A percentile compares a stretch with the other conserved stretches of the same genome.
Conservation (phyloP, 2,888 invertebrate genomes). For the Diplolepis rosae region DNA sequence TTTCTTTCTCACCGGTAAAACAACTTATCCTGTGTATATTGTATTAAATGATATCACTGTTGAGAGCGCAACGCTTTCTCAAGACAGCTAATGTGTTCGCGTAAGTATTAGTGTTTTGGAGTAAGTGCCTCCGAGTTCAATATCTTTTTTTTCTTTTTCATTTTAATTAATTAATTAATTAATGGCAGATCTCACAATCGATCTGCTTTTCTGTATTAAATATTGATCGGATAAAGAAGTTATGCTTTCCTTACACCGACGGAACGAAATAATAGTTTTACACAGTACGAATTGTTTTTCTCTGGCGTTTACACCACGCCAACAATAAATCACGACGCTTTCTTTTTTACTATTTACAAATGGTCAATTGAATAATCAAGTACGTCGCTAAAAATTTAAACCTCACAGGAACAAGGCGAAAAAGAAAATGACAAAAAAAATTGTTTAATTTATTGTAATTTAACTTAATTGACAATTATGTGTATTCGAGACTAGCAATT, state of each 20-base stretch:
- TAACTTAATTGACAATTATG: background rate
- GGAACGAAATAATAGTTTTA: constrained; percentile 2
- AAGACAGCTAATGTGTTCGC: constrained; percentile 18
- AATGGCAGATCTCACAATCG: constrained; percentile 9
- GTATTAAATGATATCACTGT: constrained; percentile 20
- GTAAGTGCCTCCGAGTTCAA: constrained; percentile 23
- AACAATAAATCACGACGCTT: constrained; percentile 30
- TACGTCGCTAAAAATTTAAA: constrained; percentile 19
- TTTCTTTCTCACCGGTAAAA: constrained; percentile 46
- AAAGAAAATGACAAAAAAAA: background rate
- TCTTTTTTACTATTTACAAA: constrained; percentile 36
- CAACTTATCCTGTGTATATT: constrained; percentile 12
- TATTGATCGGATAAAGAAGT: constrained; percentile 11
- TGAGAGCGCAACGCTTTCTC: constrained; percentile 35
- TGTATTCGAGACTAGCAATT: no score
- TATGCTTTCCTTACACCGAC: background rate
- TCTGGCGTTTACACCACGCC: constrained; percentile 1
- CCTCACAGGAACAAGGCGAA: background rate
- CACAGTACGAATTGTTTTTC: constrained; percentile 19
- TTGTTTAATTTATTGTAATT: no score
- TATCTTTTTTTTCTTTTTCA: constrained; percentile 21
- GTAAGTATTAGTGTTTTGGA: constrained; percentile 29
- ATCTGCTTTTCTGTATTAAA: background rate
- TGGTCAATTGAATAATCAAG: constrained; percentile 32
- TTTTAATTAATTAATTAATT: constrained; percentile 8